Base-by-base conservation (phyloP, 2,113 vertebrate species). In the Phalacrocorax pelagicus region DNA sequence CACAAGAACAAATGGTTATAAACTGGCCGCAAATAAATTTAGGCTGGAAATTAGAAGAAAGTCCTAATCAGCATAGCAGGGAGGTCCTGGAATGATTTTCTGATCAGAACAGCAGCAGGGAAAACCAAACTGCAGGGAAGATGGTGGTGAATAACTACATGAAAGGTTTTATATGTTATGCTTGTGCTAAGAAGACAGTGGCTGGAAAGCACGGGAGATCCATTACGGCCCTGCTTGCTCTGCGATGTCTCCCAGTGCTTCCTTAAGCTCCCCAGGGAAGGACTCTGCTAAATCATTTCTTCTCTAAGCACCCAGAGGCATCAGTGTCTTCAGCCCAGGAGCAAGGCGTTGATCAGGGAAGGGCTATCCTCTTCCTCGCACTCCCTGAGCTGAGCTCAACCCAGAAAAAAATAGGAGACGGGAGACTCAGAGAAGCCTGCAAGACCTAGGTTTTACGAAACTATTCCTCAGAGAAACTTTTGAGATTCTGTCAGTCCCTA, bases 51-150 rank as follows among this genome's bases (percentile, higher is more conserved):
- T 92, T 38, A 80, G 51, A 92, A 82, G 23, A 51, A 92, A 94
- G 34, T 69, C 40, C 54, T 79, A 75, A 93, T 96, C 92, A 91
- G n/a, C 79, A 72, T 61, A 87, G 70, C 94, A 82, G 94, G 91
- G 93, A 95, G 93, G 92, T 96, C 94, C 78, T 95, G 93, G 81
- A 87, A 85, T 0, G 0, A 49, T 18, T 79, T 94, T 92, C 40
- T 0, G 0, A 34, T 57, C 5, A 3, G 34, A 87, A 62, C 20
- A 51, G 38, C 83, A 46, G 22, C 0, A 0, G 65, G 22, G 19
- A 83, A 95, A 70, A 66, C 17, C 55, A 46, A 81, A 67, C 13
- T 58, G 51, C 69, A 91, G 72, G 63, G n/a, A 58, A 74, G 92
- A 89, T 69, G 73, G 87, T 75, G 78, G 81, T 44, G 70, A 94